Evolutionary conservation across 2,888 invertebrate species (phyloP).

Genomic region (Ichneumoninae sp.): DNA sequence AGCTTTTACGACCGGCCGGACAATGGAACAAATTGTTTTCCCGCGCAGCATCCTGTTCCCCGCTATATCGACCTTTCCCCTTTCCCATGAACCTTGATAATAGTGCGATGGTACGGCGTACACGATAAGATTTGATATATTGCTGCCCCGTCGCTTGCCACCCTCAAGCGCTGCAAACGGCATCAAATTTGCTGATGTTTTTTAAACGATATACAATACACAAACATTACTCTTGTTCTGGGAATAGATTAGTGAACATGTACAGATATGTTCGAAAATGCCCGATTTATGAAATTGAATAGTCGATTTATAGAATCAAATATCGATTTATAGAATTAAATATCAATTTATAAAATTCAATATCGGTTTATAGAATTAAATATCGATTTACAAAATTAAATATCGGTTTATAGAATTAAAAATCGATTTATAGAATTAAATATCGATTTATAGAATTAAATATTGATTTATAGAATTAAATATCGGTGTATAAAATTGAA

Average conservation of each 20-base stretch:
- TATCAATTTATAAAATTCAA: no score
- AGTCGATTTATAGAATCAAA: no score
- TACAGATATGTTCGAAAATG: no score
- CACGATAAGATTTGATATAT: not conserved
- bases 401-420: no score
- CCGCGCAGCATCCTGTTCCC: not conserved
- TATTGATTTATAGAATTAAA: no score
- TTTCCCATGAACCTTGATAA: not conserved
- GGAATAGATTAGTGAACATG: no score
- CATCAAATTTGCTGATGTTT: not conserved
- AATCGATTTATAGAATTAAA: not conserved
- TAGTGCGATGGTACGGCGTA: not conserved
- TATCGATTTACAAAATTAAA: no score
- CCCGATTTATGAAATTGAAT: no score
- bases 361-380: no score
- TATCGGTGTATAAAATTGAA: not conserved
- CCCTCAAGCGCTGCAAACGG: not conserved
- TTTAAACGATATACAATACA: not conserved
- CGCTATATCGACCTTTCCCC: not conserved
- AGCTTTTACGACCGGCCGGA: not conserved
- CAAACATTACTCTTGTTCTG: no score
- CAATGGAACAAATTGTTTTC: slow-evolving; percentile 17
- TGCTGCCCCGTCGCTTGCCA: not conserved
- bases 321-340: no score
- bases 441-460: not conserved